A percentile compares a stretch with the other conserved stretches of the same genome.
Conservation (phyloP, 2,797 vertebrate genomes). For the Macrochelys suwanniensis region DNA sequence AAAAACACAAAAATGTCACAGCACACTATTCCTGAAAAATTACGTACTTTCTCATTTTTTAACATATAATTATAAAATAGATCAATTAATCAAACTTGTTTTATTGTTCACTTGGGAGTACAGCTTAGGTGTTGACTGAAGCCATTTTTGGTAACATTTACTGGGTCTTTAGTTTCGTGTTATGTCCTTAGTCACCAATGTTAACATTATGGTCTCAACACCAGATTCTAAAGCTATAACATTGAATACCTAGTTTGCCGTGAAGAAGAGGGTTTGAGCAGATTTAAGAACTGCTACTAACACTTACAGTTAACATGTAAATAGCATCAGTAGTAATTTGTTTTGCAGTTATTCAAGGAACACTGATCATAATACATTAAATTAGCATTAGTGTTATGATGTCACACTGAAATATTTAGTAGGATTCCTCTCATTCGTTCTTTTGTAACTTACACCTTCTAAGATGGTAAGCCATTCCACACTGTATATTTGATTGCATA, state of each 20-base stretch:
- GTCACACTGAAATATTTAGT: background rate
- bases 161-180: background rate
- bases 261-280: background rate
- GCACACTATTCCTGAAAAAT: too few relatives aligned
- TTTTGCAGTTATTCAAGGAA: background rate
- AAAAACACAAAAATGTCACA: too few relatives aligned
- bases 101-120: background rate
- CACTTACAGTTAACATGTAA: constrained; percentile 11
- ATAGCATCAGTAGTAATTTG: constrained; percentile 23
- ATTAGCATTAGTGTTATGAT: background rate
- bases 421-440: background rate
- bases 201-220: background rate
- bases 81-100: background rate
- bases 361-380: background rate
- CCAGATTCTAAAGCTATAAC: background rate
- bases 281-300: background rate
- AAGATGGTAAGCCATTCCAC: background rate
- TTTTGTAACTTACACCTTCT: background rate
- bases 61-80: background rate
- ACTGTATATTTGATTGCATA: fast-evolving
- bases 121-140: background rate
- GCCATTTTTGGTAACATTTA: background rate
- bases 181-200: background rate
- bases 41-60: too few relatives aligned
- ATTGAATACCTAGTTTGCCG: constrained; percentile 5